Evolutionary conservation across 2,113 vertebrate species (phyloP), one percentile per base, ranked within the genome.

Genomic region (Aegotheles bennettii): DNA sequence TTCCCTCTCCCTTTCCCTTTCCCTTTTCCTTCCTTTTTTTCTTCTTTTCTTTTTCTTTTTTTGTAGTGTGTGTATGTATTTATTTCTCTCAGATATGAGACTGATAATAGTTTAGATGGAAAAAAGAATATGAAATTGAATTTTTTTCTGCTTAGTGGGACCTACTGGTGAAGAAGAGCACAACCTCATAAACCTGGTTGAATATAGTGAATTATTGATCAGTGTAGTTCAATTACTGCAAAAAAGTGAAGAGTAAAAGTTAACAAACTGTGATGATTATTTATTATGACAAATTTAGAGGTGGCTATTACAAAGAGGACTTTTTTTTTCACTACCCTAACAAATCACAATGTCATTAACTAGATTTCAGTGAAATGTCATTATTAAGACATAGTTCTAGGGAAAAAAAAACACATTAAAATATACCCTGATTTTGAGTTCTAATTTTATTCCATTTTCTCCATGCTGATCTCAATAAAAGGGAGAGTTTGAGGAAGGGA

Each of bases 231-330:
- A 75, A 73, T 79, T 79, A 82, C 31, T 73, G 43, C 53, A 77
- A 93, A 73, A 91, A 75, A 35, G 8, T 56, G 59, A 94, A 86
- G 50, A 94, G 92, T 92, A 71, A 93, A 95, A 90, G 25, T 87
- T 90, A 89, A 80, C 40, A 93, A 48, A 56, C 24, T 65, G 38
- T 47, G 50, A 70, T 80, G 29, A 8, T 53, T 95, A 86, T 84
- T 91, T 93, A 87, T 88, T 74, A 53, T 33, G 13, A 56, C 33
- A 81, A 93, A 91, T 73, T 87, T 78, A 57, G 63, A 35, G 14
- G 15, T 65, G 16, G 4, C 3, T 63, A 56, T 79, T 85, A 36
- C 26, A 92, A 82, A 81, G 33, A 70, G 35, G 15, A 21, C 8
- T 51, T 71, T 77, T 80, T 64, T 29, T 80, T 56, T 16, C 8